phyloP scores from a whole-genome alignment of 2,797 vertebrate genomes.

The Nannoperca australis region DNA sequence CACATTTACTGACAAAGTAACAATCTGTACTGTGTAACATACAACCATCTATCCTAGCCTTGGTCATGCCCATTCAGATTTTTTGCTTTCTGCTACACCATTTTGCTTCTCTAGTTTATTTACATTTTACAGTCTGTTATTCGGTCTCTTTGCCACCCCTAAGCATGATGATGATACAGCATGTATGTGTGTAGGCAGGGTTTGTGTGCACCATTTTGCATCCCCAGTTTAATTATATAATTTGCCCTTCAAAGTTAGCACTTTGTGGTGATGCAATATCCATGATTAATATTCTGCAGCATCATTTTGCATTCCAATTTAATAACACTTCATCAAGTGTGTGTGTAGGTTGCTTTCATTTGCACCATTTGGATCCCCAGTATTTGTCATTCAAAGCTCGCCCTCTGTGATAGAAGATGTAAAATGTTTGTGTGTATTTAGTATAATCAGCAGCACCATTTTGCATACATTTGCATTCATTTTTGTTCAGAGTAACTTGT shows the following conservation, averaged over 20 bases:
- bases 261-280: background rate
- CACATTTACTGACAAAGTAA: background rate
- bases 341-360: background rate
- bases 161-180: background rate
- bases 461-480: background rate
- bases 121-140: background rate
- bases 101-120: slow-evolving; percentile 1
- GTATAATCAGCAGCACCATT: background rate
- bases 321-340: background rate
- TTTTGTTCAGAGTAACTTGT: background rate
- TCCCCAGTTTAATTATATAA: background rate
- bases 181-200: background rate
- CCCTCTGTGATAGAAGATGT: background rate
- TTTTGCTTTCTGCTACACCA: background rate
- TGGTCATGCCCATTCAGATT: background rate
- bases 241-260: background rate
- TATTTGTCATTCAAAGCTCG: background rate
- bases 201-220: slow-evolving; percentile 9
- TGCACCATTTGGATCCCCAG: background rate
- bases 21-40: background rate
- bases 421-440: background rate
- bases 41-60: background rate
- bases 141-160: background rate
- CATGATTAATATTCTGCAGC: background rate
- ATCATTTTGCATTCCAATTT: background rate